Evolutionary conservation across 2,888 invertebrate genomes (phyloP).

Genomic region (Aspidiotus destructor): DNA sequence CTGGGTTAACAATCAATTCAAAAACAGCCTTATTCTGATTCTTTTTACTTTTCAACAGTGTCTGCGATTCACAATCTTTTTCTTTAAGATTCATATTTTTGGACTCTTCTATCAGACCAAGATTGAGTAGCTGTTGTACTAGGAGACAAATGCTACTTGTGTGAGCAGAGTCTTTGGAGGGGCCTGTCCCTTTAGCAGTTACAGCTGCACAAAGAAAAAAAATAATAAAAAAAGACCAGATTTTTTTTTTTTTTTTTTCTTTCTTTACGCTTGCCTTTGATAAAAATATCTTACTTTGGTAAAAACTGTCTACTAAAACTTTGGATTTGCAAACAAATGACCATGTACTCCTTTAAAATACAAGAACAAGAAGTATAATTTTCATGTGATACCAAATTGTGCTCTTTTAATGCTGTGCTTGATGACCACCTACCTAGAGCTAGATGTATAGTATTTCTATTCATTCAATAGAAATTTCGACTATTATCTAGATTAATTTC

Average conservation of each 20-base stretch:
- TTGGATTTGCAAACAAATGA: constrained; percentile 81
- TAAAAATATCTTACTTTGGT: constrained; percentile 54
- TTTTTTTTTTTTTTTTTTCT: too few species aligned
- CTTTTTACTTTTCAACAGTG: constrained; percentile 42
- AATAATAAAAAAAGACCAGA: not conserved
- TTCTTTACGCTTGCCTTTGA: not conserved
- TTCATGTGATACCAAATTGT: too few species aligned
- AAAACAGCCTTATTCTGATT: constrained; percentile 48
- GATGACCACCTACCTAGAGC: too few species aligned
- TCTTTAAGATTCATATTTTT: constrained; percentile 64
- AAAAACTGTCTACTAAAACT: constrained; percentile 74
- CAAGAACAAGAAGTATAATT: not conserved
- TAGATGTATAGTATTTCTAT: too few species aligned
- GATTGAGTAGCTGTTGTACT: constrained; percentile 86
- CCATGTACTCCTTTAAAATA: constrained; percentile 54
- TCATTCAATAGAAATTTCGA: too few species aligned
- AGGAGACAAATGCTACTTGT: constrained; percentile 92
- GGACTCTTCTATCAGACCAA: constrained; percentile 84
- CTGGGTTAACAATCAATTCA: constrained; percentile 63
- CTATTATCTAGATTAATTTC: too few species aligned
- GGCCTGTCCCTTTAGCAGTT: constrained; percentile 80
- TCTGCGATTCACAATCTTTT: constrained; percentile 61
- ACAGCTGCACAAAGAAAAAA: constrained; percentile 39
- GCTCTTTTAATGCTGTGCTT: too few species aligned
- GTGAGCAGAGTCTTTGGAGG: constrained; percentile 92